Evolutionary conservation across 2,797 vertebrate species (phyloP), one percentile per base, ranked within the genome.

Genomic region (Nyctibius grandis): DNA sequence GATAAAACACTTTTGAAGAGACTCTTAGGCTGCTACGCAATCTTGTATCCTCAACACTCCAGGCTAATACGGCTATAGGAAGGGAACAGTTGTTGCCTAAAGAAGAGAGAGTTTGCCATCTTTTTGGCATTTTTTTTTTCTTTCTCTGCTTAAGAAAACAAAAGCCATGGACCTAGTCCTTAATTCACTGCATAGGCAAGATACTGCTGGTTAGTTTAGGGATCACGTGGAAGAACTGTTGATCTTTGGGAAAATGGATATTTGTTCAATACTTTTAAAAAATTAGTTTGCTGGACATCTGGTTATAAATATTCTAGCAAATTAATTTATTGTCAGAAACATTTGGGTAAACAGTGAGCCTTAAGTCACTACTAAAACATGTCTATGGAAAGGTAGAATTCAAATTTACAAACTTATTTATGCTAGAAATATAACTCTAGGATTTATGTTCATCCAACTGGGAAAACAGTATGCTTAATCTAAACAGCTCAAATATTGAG

Each of bases 281-380:
- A 74, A 74, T 50, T 47, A 3, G 20, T 79, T 94, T 82, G 38
- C 53, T 75, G 40, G 90, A 34, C 40, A 74, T 89, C 53, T 87
- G 31, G 25, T 69, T 85, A 31, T 75, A 93, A 81, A 82, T 82
- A 86, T 19, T 90, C 36, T 63, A 57, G 34, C 19, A 87, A 95
- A 91, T 79, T 84, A 70, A 93, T 87, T 89, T 77, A 70, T n/a
- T 85, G 11, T 63, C 64, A 89, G 94, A 92, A 94, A 89, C 25
- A 56, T 88, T 88, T 59, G 42, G 11, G 19, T 88, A 85, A 88
- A 79, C 45, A 65, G 18, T 48, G 11, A 95, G 29, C 48, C 60
- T 91, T 83, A 77, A 91, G 56, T 28, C 82, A 45, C 56, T 68
- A 36, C 69, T 88, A 70, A 92, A 96, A 61, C 20, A 54, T 53